Conservation (phyloP, 2,113 vertebrate species). For the Cynopterus brachyotis region DNA sequence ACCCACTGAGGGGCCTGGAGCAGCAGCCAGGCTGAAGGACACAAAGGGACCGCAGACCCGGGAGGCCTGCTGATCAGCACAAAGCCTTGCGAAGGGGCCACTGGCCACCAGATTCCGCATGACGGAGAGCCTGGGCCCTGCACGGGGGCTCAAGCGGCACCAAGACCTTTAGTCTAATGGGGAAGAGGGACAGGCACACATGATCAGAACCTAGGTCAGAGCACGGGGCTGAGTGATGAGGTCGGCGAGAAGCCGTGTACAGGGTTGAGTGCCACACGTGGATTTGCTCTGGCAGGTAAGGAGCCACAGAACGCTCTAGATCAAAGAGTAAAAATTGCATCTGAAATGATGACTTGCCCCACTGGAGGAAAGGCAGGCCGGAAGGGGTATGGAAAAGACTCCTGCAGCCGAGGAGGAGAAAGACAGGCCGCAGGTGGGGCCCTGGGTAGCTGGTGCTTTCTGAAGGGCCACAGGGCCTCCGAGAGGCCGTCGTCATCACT, state of each 20-base stretch:
- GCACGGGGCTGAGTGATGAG: neutral
- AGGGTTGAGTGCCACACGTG: neutral
- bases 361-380: neutral
- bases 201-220: neutral
- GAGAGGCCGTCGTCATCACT: neutral
- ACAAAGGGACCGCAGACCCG: neutral
- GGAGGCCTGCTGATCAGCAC: neutral
- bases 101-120: neutral
- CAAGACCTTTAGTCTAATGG: neutral
- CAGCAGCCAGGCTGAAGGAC: constrained; percentile 65
- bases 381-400: neutral
- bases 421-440: neutral
- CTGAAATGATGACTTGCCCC: neutral
- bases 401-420: neutral
- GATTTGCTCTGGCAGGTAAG: neutral
- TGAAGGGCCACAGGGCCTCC: neutral
- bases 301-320: neutral
- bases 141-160: neutral
- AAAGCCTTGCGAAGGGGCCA: neutral
- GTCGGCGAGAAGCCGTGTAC: neutral
- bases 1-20: neutral
- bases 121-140: neutral
- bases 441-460: neutral
- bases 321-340: neutral
- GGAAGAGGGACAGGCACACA: neutral